Evolutionary conservation across 2,113 vertebrate species (phyloP), one percentile per base, ranked within the genome.

Genomic region (Sinocyclocheilus rhinocerous): DNA sequence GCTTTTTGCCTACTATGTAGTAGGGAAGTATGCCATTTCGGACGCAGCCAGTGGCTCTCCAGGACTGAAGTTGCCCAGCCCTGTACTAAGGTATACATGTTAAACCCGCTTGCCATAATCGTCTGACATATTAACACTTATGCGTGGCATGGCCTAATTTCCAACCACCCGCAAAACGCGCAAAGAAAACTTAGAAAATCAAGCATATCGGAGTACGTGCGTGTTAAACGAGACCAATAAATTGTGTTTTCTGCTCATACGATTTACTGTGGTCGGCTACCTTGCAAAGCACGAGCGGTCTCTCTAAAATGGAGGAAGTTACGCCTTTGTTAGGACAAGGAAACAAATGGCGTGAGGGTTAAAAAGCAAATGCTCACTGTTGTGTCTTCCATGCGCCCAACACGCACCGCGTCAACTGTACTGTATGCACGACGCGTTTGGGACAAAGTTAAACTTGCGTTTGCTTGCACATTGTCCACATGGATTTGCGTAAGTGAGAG

Each of bases 271-370:
- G 13, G 2, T 83, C 82, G 82, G 82, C 67, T 73, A 72, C 67
- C 24, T 70, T 52, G 26, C 65, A 29, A 69, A 65, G 55, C 67
- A 45, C 42, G 85, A 48, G 80, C 45, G 26, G 88, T 87, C 83
- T 77, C 88, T 80, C 88, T 88, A 91, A 92, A 90, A 92, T 93
- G 92, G 92, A 91, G 91, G 91, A 90, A 92, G 90, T 91, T 89
- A 91, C 87, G 91, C 91, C 89, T 90, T 92, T 91, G 85, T 90
- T 90, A 87, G 89, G 86, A 84, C 57, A 83, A 86, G 83, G 79
- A 89, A 88, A 90, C 88, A 88, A 88, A 88, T 88, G 83, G 87
- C 88, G 88, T 81, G 84, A 69, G 87, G 85, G 72, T 80, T 84
- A 73, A 73, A 83, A 83, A 42, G n/a, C 55, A 76, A 80, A 78